Base-by-base conservation (phyloP, 1,140 invertebrate genomes). In the Paralvinella palmiformis region DNA sequence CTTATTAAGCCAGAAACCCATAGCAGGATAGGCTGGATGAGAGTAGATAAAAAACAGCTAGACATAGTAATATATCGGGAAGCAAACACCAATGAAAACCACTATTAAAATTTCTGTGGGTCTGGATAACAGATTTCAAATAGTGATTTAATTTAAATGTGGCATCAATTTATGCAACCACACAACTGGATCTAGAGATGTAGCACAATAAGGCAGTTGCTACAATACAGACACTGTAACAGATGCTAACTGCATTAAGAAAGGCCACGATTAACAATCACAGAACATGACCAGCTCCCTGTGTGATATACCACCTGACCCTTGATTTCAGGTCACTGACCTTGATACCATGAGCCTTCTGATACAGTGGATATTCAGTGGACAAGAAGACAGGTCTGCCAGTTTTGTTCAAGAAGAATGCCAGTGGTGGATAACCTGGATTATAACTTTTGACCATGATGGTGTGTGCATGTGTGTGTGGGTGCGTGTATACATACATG, bases 281-380 rank as follows among this genome's bases (percentile, higher is more conserved):
- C n/a, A n/a, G n/a, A n/a, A n/a, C n/a, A n/a, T n/a, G n/a, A n/a
- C n/a, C n/a, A n/a, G n/a, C n/a, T n/a, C n/a, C n/a, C n/a, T n/a
- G n/a, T n/a, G n/a, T n/a, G n/a, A n/a, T n/a, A n/a, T n/a, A n/a
- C n/a, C n/a, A n/a, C n/a, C n/a, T n/a, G n/a, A n/a, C n/a, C n/a
- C n/a, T n/a, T n/a, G n/a, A n/a, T n/a, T n/a, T n/a, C n/a, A n/a
- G n/a, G 37, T n/a, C n/a, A 76, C 91, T 89, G 84, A 87, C 55
- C 58, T 64, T 59, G 35, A 63, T 35, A 17, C 89, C 88, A 63
- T 88, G 88, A 74, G 91, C 91, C 69, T 91, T 91, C 83, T 94
- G 90, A 80, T 95, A 95, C 45, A 92, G 91, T 3, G 94, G 93
- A 93, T 94, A 97, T 79, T 91, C 94, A 81, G 94, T 97, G 0